Percentiles rank a stretch among this genome's conserved stretches.
phyloP scores from a whole-genome alignment of 2,113 vertebrate genomes.

The Maccullochella peelii region DNA sequence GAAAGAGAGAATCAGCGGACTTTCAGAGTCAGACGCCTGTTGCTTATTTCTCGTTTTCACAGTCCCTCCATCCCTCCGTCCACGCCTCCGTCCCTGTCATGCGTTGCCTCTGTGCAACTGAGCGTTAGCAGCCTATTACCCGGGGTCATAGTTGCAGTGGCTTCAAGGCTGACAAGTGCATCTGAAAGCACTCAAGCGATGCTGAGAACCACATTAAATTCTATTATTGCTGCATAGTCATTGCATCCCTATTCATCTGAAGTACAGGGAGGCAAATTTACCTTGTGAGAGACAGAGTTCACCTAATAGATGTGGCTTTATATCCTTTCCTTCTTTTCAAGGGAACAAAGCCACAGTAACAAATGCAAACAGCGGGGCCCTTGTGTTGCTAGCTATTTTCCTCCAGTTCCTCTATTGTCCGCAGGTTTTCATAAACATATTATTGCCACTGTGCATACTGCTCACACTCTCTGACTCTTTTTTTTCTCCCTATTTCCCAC shows the following conservation, averaged over 20 bases:
- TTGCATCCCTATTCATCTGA: conserved; percentile 75
- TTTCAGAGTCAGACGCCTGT: conserved; percentile 59
- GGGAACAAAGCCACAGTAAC: conserved; percentile 76
- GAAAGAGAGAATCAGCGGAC: not conserved
- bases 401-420: conserved; percentile 71
- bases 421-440: conserved; percentile 77
- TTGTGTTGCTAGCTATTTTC: conserved; percentile 66
- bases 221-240: conserved; percentile 81
- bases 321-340: conserved; percentile 74
- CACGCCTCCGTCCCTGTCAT: conserved; percentile 31
- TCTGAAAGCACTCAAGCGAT: conserved; percentile 84
- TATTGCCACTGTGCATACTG: conserved; percentile 66
- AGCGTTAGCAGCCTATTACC: conserved; percentile 78
- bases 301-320: conserved; percentile 82
- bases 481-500: conserved; percentile 1
- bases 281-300: conserved; percentile 77
- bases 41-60: conserved; percentile 47
- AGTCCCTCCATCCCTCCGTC: conserved; percentile 16
- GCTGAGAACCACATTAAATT: conserved; percentile 82
- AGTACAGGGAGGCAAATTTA: conserved; percentile 75
- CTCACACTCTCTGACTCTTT: conserved; percentile 35
- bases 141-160: conserved; percentile 82
- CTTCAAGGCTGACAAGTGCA: conserved; percentile 83
- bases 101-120: conserved; percentile 42
- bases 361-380: conserved; percentile 75